These are phyloP conservation scores for Leptopilina clavipes DNA, from an alignment of 1,140 invertebrate species.

Conservation along the genomic window DNA sequence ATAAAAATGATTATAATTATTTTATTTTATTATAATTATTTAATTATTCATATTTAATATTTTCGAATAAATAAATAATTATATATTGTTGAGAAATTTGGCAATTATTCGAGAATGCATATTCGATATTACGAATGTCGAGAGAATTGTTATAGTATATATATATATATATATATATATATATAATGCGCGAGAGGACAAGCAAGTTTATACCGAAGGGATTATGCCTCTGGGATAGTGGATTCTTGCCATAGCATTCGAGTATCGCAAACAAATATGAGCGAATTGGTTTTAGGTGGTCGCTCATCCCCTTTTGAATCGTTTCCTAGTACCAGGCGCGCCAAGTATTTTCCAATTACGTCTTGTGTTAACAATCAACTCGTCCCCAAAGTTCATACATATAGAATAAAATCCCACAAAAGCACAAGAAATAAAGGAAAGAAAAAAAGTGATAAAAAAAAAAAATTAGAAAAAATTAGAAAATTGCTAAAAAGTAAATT, in stretches of 20 bases:
- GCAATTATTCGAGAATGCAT: slow-evolving; percentile 42
- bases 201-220: slow-evolving; percentile 52
- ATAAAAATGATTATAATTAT: no score
- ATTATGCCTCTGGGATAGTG: slow-evolving; percentile 51
- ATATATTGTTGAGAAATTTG: no score
- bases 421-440: no score
- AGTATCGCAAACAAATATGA: slow-evolving; percentile 52
- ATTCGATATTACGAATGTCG: slow-evolving; percentile 42
- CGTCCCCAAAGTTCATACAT: slow-evolving; percentile 37
- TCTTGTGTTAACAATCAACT: slow-evolving; percentile 61
- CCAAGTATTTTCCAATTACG: slow-evolving; percentile 67
- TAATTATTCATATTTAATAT: no score
- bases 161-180: no score
- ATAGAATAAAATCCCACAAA: no score
- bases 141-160: slow-evolving; percentile 45
- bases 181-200: slow-evolving; percentile 56
- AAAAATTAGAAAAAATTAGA: neutral
- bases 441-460: no score
- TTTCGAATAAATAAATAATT: no score
- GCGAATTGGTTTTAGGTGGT: slow-evolving; percentile 45
- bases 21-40: no score
- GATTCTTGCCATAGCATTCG: slow-evolving; percentile 61
- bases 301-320: neutral
- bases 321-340: slow-evolving; percentile 45
- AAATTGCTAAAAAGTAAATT: no score